Evolutionary conservation across 2,888 invertebrate species (phyloP).

Genomic region (Hypolimnas misippus): DNA sequence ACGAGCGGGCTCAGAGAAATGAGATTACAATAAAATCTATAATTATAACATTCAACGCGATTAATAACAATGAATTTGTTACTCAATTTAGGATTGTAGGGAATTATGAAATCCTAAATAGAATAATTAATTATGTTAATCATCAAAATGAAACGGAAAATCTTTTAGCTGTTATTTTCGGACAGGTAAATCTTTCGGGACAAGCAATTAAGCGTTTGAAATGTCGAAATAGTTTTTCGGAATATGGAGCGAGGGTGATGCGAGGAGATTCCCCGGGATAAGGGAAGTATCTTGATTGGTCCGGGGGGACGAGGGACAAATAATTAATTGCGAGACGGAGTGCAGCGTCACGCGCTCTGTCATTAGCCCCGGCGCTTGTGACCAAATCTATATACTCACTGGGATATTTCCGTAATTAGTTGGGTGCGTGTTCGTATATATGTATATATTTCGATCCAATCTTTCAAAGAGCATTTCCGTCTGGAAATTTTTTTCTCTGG

Average conservation of each 20-base stretch:
- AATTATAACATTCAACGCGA: neutral
- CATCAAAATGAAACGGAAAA: neutral
- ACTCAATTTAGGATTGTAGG: neutral
- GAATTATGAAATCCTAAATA: neutral
- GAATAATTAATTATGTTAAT: neutral
- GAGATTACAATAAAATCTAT: neutral
- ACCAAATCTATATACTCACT: slow-evolving; percentile 5
- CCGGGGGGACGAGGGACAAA: slow-evolving; percentile 37
- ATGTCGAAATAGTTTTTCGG: slow-evolving; percentile 39
- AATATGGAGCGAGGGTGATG: slow-evolving; percentile 31
- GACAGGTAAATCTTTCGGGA: slow-evolving; percentile 29
- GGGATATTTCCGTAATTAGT: slow-evolving; percentile 6
- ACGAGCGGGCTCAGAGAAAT: neutral
- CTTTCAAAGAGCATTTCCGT: slow-evolving; percentile 3
- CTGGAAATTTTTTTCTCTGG: neutral
- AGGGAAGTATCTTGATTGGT: slow-evolving; percentile 46
- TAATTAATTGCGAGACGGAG: slow-evolving; percentile 46
- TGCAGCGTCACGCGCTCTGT: slow-evolving; percentile 45
- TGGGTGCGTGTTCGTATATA: neutral
- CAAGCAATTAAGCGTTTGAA: slow-evolving; percentile 41
- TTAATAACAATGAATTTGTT: neutral
- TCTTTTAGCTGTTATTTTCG: slow-evolving; percentile 23
- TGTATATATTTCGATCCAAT: neutral
- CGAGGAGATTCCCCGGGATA: slow-evolving; percentile 34
- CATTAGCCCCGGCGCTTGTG: slow-evolving; percentile 30